phyloP scores from a whole-genome alignment of 2,797 vertebrate species.

The Lepidocolaptes lacrymiger region DNA sequence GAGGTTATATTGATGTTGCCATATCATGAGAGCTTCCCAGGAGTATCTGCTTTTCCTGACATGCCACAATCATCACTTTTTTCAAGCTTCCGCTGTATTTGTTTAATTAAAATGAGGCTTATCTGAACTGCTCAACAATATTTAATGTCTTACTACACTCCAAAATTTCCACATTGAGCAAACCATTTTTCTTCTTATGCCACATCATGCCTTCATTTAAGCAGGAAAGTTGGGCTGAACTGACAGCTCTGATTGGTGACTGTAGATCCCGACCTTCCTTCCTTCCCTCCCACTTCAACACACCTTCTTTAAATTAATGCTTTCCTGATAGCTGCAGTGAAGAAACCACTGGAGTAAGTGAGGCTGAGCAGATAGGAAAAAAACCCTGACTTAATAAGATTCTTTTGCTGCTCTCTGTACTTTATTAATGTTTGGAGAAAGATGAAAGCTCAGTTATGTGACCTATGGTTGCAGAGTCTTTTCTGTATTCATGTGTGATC shows the following conservation, averaged over 20 bases:
- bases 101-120: background rate
- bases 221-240: background rate
- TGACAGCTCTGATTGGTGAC: background rate
- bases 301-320: background rate
- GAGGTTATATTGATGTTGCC: background rate
- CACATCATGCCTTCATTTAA: background rate
- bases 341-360: background rate
- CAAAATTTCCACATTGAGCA: background rate
- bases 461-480: background rate
- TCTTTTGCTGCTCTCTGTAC: background rate
- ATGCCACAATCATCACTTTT: background rate
- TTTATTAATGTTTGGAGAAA: background rate
- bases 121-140: background rate
- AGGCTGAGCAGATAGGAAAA: background rate
- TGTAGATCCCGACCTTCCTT: background rate
- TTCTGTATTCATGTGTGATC: background rate
- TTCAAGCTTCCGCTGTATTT: background rate
- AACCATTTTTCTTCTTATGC: background rate
- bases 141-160: background rate
- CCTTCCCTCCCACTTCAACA: background rate
- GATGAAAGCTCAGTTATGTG: accelerated
- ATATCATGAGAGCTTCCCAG: background rate
- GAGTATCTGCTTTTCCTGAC: background rate
- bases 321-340: background rate
- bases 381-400: background rate